phyloP scores from a whole-genome alignment of 2,888 invertebrate species.

The Diabrotica balteata region DNA sequence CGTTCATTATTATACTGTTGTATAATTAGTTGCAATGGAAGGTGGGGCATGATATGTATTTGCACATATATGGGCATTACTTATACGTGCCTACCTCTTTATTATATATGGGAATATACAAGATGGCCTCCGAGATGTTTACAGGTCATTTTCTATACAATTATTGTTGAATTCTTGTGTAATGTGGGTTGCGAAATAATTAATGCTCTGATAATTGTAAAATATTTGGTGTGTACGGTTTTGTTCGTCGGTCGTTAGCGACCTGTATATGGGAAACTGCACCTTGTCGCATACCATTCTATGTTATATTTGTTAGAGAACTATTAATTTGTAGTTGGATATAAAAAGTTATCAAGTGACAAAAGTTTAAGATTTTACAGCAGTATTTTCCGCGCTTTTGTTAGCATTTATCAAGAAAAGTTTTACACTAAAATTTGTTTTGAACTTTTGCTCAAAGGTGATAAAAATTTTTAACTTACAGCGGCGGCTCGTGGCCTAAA shows the following conservation, averaged over 20 bases:
- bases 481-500: no score
- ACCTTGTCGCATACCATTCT: no score
- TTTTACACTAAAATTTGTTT: no score
- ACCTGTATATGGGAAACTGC: no score
- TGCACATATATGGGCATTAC: slow-evolving; percentile 27
- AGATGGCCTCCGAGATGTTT: slow-evolving; percentile 30
- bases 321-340: background rate
- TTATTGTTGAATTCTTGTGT: slow-evolving; percentile 15
- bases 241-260: background rate
- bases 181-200: slow-evolving; percentile 8
- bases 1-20: slow-evolving; percentile 24
- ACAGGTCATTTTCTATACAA: slow-evolving; percentile 23
- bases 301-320: no score
- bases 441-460: no score
- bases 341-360: no score
- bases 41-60: slow-evolving; percentile 35
- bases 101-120: slow-evolving; percentile 32
- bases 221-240: background rate
- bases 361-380: no score
- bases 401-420: no score
- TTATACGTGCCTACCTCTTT: slow-evolving; percentile 23
- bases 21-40: slow-evolving; percentile 26
- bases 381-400: no score
- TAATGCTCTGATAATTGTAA: background rate
- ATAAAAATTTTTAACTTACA: no score